phyloP scores from a whole-genome alignment of 2,113 vertebrate species.

The Prinia subflava region DNA sequence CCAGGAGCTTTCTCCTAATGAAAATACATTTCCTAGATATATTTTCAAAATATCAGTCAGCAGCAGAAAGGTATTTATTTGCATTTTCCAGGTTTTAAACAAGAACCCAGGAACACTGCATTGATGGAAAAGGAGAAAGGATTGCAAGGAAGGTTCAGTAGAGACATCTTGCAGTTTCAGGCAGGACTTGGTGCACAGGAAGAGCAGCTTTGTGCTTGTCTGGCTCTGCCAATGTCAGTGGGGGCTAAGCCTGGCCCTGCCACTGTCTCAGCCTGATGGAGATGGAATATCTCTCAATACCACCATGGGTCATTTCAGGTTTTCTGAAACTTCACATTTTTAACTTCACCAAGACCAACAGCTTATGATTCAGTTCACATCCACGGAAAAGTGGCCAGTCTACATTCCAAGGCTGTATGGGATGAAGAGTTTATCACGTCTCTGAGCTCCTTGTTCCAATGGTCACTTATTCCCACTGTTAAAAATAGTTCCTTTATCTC shows the following conservation, averaged over 20 bases:
- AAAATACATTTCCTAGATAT: neutral
- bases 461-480: conserved; percentile 38
- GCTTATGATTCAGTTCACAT: neutral
- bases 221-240: neutral
- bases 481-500: conserved; percentile 54
- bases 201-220: neutral
- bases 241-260: neutral
- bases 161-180: neutral
- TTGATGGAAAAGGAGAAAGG: neutral
- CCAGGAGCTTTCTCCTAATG: neutral
- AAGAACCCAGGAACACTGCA: neutral
- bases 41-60: neutral
- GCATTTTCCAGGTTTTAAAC: neutral
- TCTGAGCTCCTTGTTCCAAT: neutral
- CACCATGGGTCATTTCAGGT: neutral
- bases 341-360: neutral
- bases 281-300: neutral
- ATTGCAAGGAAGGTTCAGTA: neutral
- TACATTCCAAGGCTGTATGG: neutral
- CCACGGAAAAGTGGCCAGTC: neutral
- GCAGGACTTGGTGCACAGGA: neutral
- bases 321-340: neutral
- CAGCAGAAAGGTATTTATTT: neutral
- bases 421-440: neutral
- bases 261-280: neutral